Percentiles rank a stretch among this genome's conserved stretches.
phyloP scores from a whole-genome alignment of 2,797 vertebrate species.

The Chaetophractus vellerosus region DNA sequence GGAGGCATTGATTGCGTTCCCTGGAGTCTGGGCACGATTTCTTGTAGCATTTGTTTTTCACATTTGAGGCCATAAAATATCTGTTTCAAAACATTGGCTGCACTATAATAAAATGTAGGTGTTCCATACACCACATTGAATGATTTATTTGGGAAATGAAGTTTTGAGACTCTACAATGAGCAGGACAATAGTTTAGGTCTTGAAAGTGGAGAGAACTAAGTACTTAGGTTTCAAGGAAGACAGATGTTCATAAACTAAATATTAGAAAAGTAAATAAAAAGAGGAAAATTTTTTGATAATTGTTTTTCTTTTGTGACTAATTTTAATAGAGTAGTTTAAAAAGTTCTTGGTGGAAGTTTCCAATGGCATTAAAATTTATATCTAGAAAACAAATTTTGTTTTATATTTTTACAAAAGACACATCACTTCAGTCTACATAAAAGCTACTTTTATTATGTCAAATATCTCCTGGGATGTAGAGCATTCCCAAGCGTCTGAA shows the following conservation, averaged over 20 bases:
- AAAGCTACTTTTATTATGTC: constrained; percentile 40
- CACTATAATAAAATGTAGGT: not conserved
- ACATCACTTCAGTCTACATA: constrained; percentile 27
- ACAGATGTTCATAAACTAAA: constrained; percentile 44
- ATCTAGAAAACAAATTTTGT: not conserved
- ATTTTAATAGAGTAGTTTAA: not conserved
- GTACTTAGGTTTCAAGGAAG: constrained; percentile 16
- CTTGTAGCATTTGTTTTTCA: constrained; percentile 46
- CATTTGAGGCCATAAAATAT: constrained; percentile 37
- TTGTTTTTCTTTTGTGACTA: constrained; percentile 42
- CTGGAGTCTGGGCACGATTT: constrained; percentile 33
- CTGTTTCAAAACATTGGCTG: constrained; percentile 42
- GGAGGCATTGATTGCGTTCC: not conserved
- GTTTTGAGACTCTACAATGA: constrained; percentile 51
- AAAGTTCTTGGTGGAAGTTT: constrained; percentile 20
- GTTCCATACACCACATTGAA: constrained; percentile 39
- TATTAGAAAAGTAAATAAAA: constrained; percentile 36
- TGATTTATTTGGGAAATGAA: not conserved
- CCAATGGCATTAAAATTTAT: constrained; percentile 57
- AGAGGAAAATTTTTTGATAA: not conserved
- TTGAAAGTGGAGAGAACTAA: constrained; percentile 56
- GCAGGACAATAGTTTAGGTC: constrained; percentile 36
- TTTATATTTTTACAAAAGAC: constrained; percentile 21
- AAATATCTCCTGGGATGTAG: constrained; percentile 43
- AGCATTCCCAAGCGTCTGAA: not conserved